Conservation (phyloP, 2,797 vertebrate species). For the Phalloptychus januarius region DNA sequence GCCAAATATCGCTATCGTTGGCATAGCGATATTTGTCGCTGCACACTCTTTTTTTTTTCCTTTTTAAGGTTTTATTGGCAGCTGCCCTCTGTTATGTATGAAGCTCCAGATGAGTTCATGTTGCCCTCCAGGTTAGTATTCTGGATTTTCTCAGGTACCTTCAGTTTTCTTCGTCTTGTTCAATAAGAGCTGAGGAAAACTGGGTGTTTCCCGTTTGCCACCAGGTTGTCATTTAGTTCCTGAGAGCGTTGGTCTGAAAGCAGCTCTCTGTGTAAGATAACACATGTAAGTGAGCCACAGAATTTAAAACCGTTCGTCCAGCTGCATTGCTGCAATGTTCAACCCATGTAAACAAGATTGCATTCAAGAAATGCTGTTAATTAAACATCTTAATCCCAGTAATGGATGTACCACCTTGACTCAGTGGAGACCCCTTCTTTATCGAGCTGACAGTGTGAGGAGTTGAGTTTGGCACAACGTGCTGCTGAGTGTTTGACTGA, state of each 20-base stretch:
- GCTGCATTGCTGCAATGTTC: not conserved
- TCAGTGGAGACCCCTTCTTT: not conserved
- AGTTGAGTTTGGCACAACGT: slow-evolving; percentile 5
- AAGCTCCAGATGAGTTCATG: not conserved
- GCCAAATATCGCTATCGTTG: no score
- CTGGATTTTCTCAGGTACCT: not conserved
- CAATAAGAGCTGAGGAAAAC: not conserved
- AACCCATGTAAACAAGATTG: not conserved
- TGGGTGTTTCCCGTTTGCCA: not conserved
- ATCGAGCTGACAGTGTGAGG: not conserved
- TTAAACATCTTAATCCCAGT: not conserved
- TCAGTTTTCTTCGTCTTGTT: not conserved
- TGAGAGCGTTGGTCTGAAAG: not conserved
- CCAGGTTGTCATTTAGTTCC: not conserved
- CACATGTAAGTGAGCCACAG: no score
- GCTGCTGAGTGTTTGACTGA: slow-evolving; percentile 10
- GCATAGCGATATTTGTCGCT: no score
- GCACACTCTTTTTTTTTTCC: no score
- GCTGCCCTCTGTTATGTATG: no score
- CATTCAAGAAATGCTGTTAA: not conserved
- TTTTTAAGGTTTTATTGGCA: no score
- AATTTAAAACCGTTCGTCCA: not conserved
- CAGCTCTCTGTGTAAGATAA: not conserved
- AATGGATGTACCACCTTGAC: not conserved
- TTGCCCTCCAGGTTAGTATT: not conserved